Evolutionary conservation across 1,140 invertebrate genomes (phyloP).

Genomic region (Oryzaephilus surinamensis): DNA sequence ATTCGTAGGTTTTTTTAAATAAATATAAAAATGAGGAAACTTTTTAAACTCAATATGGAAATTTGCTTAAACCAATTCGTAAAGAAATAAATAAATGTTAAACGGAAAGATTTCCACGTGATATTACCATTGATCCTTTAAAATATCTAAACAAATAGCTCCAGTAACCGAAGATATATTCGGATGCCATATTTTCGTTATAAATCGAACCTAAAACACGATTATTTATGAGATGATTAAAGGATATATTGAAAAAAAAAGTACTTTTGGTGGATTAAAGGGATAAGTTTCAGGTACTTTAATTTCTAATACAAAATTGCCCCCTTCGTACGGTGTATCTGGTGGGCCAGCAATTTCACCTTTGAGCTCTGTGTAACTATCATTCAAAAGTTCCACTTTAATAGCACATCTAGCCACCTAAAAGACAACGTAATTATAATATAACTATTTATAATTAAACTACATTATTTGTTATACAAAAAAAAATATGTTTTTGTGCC

Average conservation of each 20-base stretch:
- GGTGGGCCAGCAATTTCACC: slow-evolving; percentile 89
- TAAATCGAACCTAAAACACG: slow-evolving; percentile 66
- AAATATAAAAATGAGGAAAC: too few species aligned
- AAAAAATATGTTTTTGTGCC: too few species aligned
- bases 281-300: slow-evolving; percentile 99
- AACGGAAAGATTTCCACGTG: background rate
- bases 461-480: too few species aligned
- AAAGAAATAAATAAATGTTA: background rate
- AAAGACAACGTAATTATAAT: slow-evolving; percentile 7
- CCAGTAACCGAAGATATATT: slow-evolving; percentile 99
- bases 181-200: slow-evolving; percentile 99
- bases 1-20: too few species aligned
- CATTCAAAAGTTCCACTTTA: slow-evolving; percentile 83
- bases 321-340: slow-evolving; percentile 95
- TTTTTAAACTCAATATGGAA: too few species aligned
- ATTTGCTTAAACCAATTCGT: too few species aligned
- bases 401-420: slow-evolving; percentile 87
- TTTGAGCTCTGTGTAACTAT: slow-evolving; percentile 81
- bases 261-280: slow-evolving; percentile 96
- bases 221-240: background rate
- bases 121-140: slow-evolving; percentile 65
- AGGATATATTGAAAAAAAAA: background rate
- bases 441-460: too few species aligned
- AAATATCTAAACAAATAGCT: slow-evolving; percentile 96
- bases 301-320: slow-evolving; percentile 88